Evolutionary conservation across 1,140 invertebrate genomes (phyloP).

Genomic region (Nymphalis io): DNA sequence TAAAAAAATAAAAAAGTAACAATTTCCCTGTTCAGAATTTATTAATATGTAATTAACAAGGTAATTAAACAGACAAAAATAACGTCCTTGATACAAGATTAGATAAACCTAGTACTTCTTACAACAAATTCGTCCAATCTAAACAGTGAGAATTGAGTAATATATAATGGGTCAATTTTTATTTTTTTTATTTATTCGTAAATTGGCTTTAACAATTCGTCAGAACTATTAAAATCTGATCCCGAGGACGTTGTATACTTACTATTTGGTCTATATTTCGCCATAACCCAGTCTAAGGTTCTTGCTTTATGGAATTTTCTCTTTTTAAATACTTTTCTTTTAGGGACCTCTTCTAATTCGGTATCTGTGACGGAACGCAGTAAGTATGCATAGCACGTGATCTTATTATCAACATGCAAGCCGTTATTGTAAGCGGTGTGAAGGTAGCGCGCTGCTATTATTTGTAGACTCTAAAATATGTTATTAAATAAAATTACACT

Average conservation of each 20-base stretch:
- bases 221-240: constrained; percentile 63
- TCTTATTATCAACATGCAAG: constrained; percentile 60
- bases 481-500: background rate
- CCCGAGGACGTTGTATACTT: constrained; percentile 46
- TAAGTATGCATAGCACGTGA: constrained; percentile 62
- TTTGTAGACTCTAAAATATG: constrained; percentile 59
- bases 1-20: too few relatives aligned
- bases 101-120: too few relatives aligned
- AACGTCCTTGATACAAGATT: too few relatives aligned
- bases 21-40: too few relatives aligned
- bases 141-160: too few relatives aligned
- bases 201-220: constrained; percentile 68
- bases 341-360: constrained; percentile 31
- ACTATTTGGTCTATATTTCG: constrained; percentile 43
- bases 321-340: constrained; percentile 54
- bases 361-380: constrained; percentile 59
- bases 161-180: too few relatives aligned
- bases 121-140: too few relatives aligned
- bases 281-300: constrained; percentile 66
- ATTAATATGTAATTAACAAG: too few relatives aligned
- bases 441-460: constrained; percentile 63
- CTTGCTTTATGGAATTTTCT: constrained; percentile 51
- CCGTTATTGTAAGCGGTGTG: constrained; percentile 71
- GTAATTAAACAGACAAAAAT: too few relatives aligned
- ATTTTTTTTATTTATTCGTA: constrained; percentile 49